phyloP scores from a whole-genome alignment of 2,113 vertebrate genomes.

The Tichodroma muraria region DNA sequence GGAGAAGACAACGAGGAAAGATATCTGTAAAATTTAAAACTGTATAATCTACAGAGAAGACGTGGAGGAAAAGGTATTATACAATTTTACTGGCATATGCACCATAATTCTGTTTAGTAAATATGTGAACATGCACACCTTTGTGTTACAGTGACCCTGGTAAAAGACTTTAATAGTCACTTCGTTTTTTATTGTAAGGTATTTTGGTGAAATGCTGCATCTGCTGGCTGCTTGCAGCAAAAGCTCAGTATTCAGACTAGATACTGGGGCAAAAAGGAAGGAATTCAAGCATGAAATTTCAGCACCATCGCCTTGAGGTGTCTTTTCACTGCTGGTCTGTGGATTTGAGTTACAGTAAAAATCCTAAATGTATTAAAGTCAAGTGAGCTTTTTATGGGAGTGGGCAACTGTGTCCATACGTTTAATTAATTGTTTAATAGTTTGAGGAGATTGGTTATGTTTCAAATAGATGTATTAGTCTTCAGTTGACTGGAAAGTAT shows the following conservation, averaged over 20 bases:
- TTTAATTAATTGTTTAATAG: not conserved
- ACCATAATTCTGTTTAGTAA: not conserved
- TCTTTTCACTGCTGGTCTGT: not conserved
- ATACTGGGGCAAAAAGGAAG: not conserved
- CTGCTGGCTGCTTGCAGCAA: not conserved
- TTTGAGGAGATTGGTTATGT: not conserved
- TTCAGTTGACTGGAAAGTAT: not conserved
- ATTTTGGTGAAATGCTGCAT: not conserved
- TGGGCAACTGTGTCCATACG: not conserved
- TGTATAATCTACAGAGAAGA: not conserved
- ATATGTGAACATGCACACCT: not conserved
- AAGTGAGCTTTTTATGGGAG: not conserved
- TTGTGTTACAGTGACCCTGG: not conserved
- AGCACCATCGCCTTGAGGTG: not conserved
- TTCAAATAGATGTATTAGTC: not conserved
- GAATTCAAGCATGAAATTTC: not conserved
- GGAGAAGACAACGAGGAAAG: not conserved
- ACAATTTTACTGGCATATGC: not conserved
- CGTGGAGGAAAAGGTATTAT: rapidly evolving
- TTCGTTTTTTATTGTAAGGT: not conserved
- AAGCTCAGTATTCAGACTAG: not conserved
- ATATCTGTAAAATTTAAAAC: not conserved
- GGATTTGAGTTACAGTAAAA: not conserved
- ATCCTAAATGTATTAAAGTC: not conserved
- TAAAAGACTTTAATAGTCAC: not conserved